phyloP scores from a whole-genome alignment of 1,140 invertebrate species.

The Cydia splendana region DNA sequence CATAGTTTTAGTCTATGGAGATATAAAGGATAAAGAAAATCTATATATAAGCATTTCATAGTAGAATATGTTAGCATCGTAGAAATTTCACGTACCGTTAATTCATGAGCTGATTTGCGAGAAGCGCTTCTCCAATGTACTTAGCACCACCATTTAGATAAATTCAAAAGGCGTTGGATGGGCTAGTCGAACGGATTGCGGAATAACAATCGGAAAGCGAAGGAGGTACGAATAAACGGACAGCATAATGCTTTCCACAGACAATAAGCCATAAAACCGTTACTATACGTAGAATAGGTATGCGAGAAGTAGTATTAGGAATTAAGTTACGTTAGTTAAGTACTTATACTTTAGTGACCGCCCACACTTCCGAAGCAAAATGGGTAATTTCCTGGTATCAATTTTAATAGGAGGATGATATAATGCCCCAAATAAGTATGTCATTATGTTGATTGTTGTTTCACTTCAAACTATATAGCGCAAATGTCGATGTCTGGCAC shows the following conservation, averaged over 20 bases:
- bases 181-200: conserved; percentile 24
- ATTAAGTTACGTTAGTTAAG: conserved; percentile 37
- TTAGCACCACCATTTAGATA: conserved; percentile 29
- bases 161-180: conserved; percentile 33
- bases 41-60: neutral
- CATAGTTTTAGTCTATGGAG: no score
- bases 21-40: no score
- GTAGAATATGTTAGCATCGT: neutral
- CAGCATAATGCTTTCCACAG: conserved; percentile 44
- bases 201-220: conserved; percentile 49
- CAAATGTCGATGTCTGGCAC: neutral
- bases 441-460: neutral
- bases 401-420: neutral
- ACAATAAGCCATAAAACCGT: conserved; percentile 41
- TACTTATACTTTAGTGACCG: conserved; percentile 25
- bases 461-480: neutral
- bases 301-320: conserved; percentile 1
- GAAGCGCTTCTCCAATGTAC: conserved; percentile 5
- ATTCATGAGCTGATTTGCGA: conserved; percentile 5
- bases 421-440: neutral
- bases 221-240: conserved; percentile 42
- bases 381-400: neutral
- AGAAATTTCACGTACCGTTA: conserved; percentile 1
- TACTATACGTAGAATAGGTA: conserved; percentile 33
- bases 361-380: conserved; percentile 12